Conservation (phyloP, 2,113 vertebrate species). For the Typhlomys cinereus region DNA sequence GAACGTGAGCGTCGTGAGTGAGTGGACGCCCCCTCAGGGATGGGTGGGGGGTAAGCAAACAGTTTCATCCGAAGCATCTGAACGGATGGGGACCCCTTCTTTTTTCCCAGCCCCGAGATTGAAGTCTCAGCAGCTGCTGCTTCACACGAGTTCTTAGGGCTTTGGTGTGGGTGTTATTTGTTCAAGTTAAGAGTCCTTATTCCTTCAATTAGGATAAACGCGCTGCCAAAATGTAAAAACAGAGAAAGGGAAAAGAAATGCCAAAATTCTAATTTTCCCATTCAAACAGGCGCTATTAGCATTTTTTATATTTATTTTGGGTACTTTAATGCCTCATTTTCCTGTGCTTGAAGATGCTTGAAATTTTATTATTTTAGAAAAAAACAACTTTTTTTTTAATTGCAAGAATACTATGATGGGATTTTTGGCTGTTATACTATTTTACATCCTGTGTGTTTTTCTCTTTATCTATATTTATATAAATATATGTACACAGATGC, state of each 20-base stretch:
- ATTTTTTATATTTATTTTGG: conserved; percentile 29
- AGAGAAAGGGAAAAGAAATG: neutral
- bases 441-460: neutral
- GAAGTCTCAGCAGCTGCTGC: neutral
- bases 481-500: no score
- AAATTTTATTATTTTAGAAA: neutral
- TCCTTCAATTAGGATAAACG: neutral
- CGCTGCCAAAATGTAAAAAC: neutral
- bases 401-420: neutral
- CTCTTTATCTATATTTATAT: neutral
- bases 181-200: conserved; percentile 6
- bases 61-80: no score
- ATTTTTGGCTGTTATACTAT: conserved; percentile 26
- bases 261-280: conserved; percentile 33
- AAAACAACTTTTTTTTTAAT: conserved; percentile 37
- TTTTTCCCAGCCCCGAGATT: neutral
- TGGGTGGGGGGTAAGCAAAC: neutral
- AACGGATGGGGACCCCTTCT: neutral
- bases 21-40: neutral
- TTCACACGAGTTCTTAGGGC: neutral
- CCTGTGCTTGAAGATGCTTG: neutral
- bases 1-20: neutral
- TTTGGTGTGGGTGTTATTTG: neutral
- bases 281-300: neutral
- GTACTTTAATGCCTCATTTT: conserved; percentile 30